A percentile compares a stretch with the other conserved stretches of the same genome.
phyloP scores from a whole-genome alignment of 2,113 vertebrate species.

The Tenrec ecaudatus region DNA sequence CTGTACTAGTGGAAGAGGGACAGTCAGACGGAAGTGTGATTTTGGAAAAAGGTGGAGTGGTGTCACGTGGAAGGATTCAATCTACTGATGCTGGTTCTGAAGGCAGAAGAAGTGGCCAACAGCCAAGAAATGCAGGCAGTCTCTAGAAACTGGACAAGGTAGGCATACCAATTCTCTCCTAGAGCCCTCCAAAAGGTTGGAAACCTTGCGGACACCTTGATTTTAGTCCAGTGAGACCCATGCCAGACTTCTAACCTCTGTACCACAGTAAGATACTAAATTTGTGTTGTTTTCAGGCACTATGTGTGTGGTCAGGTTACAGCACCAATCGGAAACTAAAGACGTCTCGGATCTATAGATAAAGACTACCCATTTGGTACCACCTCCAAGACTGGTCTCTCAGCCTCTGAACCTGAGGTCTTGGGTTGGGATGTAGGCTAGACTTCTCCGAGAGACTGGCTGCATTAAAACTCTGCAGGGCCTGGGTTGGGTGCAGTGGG shows the following conservation, averaged over 20 bases:
- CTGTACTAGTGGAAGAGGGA: not conserved
- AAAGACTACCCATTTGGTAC: not conserved
- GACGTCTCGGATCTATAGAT: not conserved
- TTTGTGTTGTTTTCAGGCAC: not conserved
- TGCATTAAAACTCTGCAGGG: not conserved
- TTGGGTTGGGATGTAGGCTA: not conserved
- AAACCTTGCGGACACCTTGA: not conserved
- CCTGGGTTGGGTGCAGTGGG: not conserved
- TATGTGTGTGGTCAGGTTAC: not conserved
- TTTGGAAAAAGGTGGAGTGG: not conserved
- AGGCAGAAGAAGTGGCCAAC: not conserved
- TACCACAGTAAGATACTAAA: not conserved
- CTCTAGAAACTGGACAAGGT: not conserved
- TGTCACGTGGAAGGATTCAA: not conserved
- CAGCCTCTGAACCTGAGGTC: not conserved
- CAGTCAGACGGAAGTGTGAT: too few species aligned
- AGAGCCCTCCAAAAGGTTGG: not conserved
- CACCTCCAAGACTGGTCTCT: not conserved
- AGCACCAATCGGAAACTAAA: not conserved
- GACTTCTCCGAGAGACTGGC: not conserved
- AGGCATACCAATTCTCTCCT: not conserved
- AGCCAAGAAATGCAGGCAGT: not conserved
- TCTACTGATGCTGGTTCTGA: not conserved
- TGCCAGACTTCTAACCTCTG: not conserved
- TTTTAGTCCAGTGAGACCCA: not conserved